Evolutionary conservation across 2,888 invertebrate genomes (phyloP), one percentile per base, ranked within the genome.

Genomic region (Girardia tigrina): DNA sequence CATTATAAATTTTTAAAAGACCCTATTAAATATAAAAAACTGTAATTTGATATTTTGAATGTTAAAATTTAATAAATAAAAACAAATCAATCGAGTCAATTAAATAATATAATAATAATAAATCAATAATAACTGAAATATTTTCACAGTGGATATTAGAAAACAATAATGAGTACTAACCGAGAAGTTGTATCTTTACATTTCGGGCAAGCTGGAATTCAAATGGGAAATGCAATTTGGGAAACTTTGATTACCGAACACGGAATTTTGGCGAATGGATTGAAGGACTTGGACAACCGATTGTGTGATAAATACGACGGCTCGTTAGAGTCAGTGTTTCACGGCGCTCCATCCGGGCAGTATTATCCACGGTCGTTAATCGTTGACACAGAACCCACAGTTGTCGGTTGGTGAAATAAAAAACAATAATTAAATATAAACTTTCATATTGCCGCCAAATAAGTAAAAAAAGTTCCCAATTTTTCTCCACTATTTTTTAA

Each of bases 201-300:
- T 56, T 56, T 56, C 23, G 56, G 56, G 23, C 56, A 56, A 56
- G 56, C 56, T 6, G 56, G 56, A 56, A 56, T 56, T 56, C 56
- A 56, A 56, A 56, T 56, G 56, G 56, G 56, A 8, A 56, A 56
- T 56, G 56, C 56, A 56, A 56, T 56, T 56, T 56, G 56, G 56
- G 56, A 56, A 16, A 56, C 56, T 20, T 20, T 56, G 56, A 56
- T 56, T 2, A 56, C 56, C n/a, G 56, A 56, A n/a, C 56, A 56
- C n/a, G 56, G 56, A 56, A 56, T 56, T n/a, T 56, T 56, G 23
- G n/a, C 8, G 4, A 16, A 56, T 56, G 56, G 56, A 4, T 20
- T 2, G 23, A 56, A 56, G 23, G 56, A 56, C n/a, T 20, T 56
- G 6, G 23, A 23, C 56, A 56, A 56, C n/a, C 4, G 2, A 56